Percentiles rank a stretch among this genome's conserved stretches.
phyloP scores from a whole-genome alignment of 2,888 invertebrate genomes.

The Steinernema hermaphroditum region DNA sequence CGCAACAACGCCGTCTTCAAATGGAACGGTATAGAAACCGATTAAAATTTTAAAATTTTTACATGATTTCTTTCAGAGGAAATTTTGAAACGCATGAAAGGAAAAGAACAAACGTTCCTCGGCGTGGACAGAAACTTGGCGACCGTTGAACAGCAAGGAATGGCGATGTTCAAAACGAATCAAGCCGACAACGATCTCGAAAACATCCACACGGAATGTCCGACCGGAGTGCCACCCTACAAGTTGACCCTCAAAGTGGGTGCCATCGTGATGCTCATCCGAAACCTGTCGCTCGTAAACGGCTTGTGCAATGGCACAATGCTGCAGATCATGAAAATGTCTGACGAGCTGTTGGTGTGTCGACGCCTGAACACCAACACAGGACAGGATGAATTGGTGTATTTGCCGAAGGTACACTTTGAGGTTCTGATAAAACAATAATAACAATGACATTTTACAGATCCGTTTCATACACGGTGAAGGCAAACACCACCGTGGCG shows the following conservation, averaged over 20 bases:
- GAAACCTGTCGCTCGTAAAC: background rate
- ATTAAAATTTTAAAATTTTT: background rate
- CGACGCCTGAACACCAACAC: background rate
- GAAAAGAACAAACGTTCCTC: background rate
- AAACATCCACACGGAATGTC: conserved; percentile 19
- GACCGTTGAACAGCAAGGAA: background rate
- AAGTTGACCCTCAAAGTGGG: conserved; percentile 29
- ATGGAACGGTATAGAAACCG: background rate
- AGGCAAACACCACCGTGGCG: background rate
- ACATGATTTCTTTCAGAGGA: background rate
- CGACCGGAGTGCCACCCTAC: conserved; percentile 36
- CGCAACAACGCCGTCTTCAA: background rate
- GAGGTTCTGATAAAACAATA: background rate
- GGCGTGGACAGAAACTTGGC: background rate
- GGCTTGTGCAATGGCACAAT: conserved; percentile 1
- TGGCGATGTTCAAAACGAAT: background rate
- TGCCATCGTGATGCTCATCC: background rate
- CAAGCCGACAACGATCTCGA: conserved; percentile 18
- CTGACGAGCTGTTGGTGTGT: background rate
- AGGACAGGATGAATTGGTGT: background rate
- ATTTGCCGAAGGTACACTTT: background rate
- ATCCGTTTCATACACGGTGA: background rate
- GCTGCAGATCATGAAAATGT: background rate
- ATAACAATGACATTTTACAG: background rate
- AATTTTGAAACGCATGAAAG: background rate